Base-by-base conservation (phyloP, 1,140 invertebrate genomes). In the Sinella curviseta region DNA sequence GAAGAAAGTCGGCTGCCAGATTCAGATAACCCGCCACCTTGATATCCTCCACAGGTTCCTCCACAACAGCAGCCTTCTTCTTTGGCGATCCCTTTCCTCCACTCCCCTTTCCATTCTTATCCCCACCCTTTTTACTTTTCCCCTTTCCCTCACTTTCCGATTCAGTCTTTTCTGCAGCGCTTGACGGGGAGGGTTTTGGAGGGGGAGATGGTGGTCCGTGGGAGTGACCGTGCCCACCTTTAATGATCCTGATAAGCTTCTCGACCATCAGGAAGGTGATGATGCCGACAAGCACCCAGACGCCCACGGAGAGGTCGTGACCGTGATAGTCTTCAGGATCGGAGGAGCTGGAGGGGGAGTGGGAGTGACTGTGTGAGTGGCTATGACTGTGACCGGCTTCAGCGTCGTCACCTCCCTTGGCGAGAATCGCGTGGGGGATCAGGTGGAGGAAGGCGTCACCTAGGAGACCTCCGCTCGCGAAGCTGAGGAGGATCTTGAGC, bases 361-460 rank as follows among this genome's bases (percentile, higher is more conserved):
- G 86, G 24, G 55, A 78, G 84, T 92, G 88, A 78, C 86, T 80
- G 85, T 93, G 88, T 0, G 83, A 82, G 83, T 90, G 89, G 1
- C 84, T 85, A 84, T 93, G 90, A 20, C 85, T 80, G 84, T 92
- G 90, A 20, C 86, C 88, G 84, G 89, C 87, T 20, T 81, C 85
- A 36, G 86, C 86, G 33, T 76, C 78, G 75, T 82, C 77, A 1
- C 81, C 78, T 8, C 86, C 85, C 85, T 88, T 74, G 33, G 92
- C 90, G 54, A 91, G 88, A 0, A 97, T 89, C 24, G 97, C 95
- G 89, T 99, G 97, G 39, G 97, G 97, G 85, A 99, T 99, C 31
- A 99, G 88, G 89, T 99, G 97, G 1, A 99, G 88, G 88, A 99
- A 99, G 3, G 97, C 96, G 90, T 99, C 97, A 12, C 97, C 97